A percentile compares a stretch with the other conserved stretches of the same genome.
phyloP scores from a whole-genome alignment of 1,140 invertebrate species.

The Lasioglossum baleicum region DNA sequence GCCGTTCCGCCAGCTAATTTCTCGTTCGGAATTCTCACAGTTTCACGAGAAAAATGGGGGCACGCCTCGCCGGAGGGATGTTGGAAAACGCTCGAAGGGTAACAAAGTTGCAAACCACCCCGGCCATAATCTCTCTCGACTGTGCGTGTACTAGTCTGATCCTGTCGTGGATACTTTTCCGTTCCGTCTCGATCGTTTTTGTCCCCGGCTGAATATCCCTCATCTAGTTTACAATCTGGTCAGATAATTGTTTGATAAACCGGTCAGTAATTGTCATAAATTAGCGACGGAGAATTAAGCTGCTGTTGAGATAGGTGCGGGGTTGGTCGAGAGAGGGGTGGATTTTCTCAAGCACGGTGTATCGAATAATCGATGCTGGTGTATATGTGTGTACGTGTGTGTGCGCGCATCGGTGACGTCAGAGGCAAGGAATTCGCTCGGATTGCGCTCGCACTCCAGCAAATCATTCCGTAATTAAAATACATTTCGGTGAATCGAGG shows the following conservation, averaged over 20 bases:
- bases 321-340: neutral
- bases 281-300: neutral
- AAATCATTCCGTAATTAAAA: constrained; percentile 49
- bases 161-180: neutral
- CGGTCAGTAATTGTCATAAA: neutral
- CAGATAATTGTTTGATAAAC: constrained; percentile 1
- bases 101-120: too few species aligned
- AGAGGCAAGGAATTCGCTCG: constrained; percentile 33
- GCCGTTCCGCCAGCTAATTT: too few species aligned
- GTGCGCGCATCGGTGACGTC: constrained; percentile 38
- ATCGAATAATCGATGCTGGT: constrained; percentile 30
- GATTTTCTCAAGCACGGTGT: constrained; percentile 10
- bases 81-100: too few species aligned
- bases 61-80: too few species aligned
- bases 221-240: neutral
- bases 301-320: neutral
- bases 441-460: constrained; percentile 11
- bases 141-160: too few species aligned
- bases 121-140: too few species aligned
- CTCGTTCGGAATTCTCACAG: too few species aligned
- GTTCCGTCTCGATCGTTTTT: neutral
- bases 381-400: neutral
- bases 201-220: neutral
- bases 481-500: constrained; percentile 37
- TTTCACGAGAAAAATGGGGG: too few species aligned